Conservation (phyloP, 2,888 invertebrate genomes). For the Zaprionus bogoriensis region DNA sequence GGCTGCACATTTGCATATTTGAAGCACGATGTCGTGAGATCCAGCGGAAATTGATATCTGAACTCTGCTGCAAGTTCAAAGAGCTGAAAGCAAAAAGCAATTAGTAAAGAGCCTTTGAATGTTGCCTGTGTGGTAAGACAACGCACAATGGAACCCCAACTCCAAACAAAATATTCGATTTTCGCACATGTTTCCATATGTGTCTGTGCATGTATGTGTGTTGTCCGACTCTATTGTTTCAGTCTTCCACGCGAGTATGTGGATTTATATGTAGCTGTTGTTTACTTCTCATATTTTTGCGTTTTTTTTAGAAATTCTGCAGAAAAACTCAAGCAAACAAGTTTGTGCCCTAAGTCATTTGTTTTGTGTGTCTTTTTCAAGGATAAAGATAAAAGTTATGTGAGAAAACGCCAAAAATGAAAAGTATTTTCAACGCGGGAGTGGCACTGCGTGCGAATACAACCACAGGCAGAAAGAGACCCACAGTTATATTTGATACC, state of each 20-base stretch:
- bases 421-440: slow-evolving; percentile 39
- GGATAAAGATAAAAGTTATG: slow-evolving; percentile 50
- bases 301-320: slow-evolving; percentile 53
- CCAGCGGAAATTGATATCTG: slow-evolving; percentile 32
- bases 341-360: slow-evolving; percentile 59
- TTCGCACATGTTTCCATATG: slow-evolving; percentile 17
- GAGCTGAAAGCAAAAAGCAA: slow-evolving; percentile 27
- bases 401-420: slow-evolving; percentile 50
- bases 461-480: neutral
- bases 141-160: slow-evolving; percentile 6
- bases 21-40: slow-evolving; percentile 63
- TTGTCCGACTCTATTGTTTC: slow-evolving; percentile 34
- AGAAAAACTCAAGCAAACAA: slow-evolving; percentile 51
- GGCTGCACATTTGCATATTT: slow-evolving; percentile 55
- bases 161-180: slow-evolving; percentile 12
- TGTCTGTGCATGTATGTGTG: too few relatives aligned
- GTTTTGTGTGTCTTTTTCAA: slow-evolving; percentile 54
- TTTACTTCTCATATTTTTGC: slow-evolving; percentile 20
- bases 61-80: slow-evolving; percentile 22
- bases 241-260: neutral
- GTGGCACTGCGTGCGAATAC: slow-evolving; percentile 32
- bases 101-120: neutral
- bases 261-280: slow-evolving; percentile 9
- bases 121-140: neutral
- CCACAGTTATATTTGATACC: neutral